Evolutionary conservation across 2,113 vertebrate genomes (phyloP).

Genomic region (Pituophis catenifer): DNA sequence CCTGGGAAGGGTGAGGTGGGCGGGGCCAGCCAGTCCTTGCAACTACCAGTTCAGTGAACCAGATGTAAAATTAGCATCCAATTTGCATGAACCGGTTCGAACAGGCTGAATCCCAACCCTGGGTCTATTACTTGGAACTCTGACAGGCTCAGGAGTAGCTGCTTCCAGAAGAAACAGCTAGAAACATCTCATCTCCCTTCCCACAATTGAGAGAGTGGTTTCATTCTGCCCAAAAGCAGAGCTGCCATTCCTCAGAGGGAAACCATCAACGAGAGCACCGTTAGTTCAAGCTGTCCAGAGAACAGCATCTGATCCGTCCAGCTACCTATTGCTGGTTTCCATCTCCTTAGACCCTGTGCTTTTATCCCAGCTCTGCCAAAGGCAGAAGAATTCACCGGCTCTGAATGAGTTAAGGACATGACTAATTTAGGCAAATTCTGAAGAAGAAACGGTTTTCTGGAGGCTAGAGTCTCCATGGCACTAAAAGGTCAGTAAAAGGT

Average conservation of each 20-base stretch:
- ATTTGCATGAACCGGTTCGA: no score
- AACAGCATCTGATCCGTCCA: not conserved
- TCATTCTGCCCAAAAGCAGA: no score
- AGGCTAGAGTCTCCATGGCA: conserved; percentile 56
- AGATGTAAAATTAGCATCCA: no score
- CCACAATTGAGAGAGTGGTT: not conserved
- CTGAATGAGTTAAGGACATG: conserved; percentile 54
- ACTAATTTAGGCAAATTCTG: conserved; percentile 56
- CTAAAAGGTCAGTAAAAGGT: conserved; percentile 46
- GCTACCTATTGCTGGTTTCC: not conserved
- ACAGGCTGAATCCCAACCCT: no score
- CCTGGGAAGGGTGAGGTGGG: no score
- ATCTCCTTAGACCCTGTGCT: not conserved
- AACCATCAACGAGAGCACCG: not conserved
- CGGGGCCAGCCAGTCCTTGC: no score
- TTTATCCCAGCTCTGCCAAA: not conserved
- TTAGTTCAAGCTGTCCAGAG: not conserved
- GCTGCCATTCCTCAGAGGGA: no score
- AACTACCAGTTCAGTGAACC: no score
- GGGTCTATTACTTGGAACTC: no score
- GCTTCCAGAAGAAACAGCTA: not conserved
- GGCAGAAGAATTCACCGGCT: rapidly evolving
- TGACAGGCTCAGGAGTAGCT: not conserved
- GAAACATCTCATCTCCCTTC: not conserved
- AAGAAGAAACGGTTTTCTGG: conserved; percentile 51